Conservation (phyloP, 2,888 invertebrate species). For the Parnassius smintheus region DNA sequence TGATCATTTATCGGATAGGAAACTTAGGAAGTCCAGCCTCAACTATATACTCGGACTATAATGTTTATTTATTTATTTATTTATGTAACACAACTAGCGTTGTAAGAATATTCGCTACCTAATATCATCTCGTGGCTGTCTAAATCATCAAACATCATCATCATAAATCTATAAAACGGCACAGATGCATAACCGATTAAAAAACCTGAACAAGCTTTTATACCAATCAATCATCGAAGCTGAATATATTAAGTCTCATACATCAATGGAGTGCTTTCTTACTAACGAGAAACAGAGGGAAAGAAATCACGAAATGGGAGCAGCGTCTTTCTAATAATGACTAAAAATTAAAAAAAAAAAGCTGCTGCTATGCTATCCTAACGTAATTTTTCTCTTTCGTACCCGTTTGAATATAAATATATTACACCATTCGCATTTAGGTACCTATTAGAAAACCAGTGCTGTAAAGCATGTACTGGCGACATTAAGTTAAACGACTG, state of each 20-base stretch:
- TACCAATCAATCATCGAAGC: constrained; percentile 26
- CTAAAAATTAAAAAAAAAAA: too few relatives aligned
- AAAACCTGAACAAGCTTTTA: constrained; percentile 12
- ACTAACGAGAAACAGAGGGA: constrained; percentile 55
- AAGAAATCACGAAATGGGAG: too few relatives aligned
- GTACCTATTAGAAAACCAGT: constrained; percentile 10
- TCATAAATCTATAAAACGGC: constrained; percentile 21
- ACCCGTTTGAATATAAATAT: not conserved
- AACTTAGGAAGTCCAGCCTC: too few relatives aligned
- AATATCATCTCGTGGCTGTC: too few relatives aligned
- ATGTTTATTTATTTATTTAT: too few relatives aligned
- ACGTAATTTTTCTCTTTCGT: not conserved
- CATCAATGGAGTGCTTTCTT: constrained; percentile 45
- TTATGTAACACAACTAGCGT: too few relatives aligned
- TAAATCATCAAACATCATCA: too few relatives aligned
- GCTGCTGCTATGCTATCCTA: not conserved
- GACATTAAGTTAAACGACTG: constrained; percentile 21
- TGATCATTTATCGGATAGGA: too few relatives aligned
- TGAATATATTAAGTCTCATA: constrained; percentile 37
- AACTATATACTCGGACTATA: too few relatives aligned
- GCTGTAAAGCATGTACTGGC: constrained; percentile 17
- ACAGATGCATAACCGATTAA: constrained; percentile 23
- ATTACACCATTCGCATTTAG: constrained; percentile 1
- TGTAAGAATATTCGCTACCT: too few relatives aligned
- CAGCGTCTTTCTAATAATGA: too few relatives aligned